Evolutionary conservation across 2,888 invertebrate species (phyloP).

Genomic region (Ptycholaimellus sp.): DNA sequence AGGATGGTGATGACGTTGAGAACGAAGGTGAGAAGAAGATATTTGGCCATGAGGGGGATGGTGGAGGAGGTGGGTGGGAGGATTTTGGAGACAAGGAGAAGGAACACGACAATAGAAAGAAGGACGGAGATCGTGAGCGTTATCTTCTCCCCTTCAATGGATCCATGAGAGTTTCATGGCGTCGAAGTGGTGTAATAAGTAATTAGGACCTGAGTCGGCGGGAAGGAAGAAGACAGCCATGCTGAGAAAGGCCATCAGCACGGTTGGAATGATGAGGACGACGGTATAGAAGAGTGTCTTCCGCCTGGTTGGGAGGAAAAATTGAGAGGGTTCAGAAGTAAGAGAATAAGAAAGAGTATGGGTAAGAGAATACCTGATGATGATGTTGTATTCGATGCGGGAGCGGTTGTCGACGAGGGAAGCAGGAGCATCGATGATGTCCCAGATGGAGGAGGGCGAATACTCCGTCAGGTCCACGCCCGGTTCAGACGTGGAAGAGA

Average conservation of each 20-base stretch:
- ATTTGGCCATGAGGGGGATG: constrained; percentile 55
- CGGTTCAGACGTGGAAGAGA: no score
- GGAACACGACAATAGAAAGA: constrained; percentile 94
- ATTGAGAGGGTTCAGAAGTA: no score
- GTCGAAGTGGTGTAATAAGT: no score
- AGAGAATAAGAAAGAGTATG: no score
- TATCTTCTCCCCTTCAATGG: constrained; percentile 31
- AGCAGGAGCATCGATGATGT: constrained; percentile 58
- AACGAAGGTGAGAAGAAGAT: constrained; percentile 88
- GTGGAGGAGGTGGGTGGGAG: constrained; percentile 92
- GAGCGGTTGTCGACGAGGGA: constrained; percentile 56
- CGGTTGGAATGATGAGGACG: constrained; percentile 90
- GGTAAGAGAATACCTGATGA: constrained; percentile 11
- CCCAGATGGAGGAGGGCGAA: constrained; percentile 67
- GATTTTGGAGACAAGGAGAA: constrained; percentile 91
- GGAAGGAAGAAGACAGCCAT: constrained; percentile 95
- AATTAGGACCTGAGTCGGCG: constrained; percentile 63
- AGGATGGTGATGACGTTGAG: constrained; percentile 99
- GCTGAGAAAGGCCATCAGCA: constrained; percentile 92
- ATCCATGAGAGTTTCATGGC: neutral
- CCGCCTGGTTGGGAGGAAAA: constrained; percentile 39
- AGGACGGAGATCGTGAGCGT: constrained; percentile 64
- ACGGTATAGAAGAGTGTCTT: constrained; percentile 98
- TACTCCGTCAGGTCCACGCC: constrained; percentile 12
- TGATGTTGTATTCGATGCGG: constrained; percentile 20